These are phyloP conservation scores for Channallabes apus DNA, from an alignment of 2,797 vertebrate species.

Conservation along the genomic window DNA sequence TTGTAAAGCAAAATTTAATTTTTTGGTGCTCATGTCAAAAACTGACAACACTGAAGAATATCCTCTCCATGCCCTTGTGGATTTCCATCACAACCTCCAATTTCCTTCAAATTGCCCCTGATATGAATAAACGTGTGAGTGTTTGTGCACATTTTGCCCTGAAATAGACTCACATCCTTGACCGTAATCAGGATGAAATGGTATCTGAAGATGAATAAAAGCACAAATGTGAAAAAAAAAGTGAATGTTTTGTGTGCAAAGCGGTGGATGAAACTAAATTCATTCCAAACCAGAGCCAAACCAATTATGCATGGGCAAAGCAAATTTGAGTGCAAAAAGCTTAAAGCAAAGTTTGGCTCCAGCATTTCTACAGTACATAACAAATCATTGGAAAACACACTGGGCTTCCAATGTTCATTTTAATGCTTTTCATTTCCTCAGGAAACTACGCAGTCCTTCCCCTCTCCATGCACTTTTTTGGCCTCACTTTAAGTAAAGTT, in stretches of 20 bases:
- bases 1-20: background rate
- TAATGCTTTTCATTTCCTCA: conserved; percentile 27
- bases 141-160: background rate
- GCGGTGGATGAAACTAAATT: background rate
- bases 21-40: background rate
- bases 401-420: conserved; percentile 15
- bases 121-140: background rate
- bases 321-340: background rate
- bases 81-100: too few relatives aligned
- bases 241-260: background rate
- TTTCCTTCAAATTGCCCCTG: background rate
- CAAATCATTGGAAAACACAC: conserved; percentile 6
- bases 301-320: conserved; percentile 16
- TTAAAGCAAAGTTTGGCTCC: background rate
- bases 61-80: background rate
- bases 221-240: background rate
- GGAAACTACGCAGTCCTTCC: background rate
- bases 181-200: background rate
- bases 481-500: background rate
- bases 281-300: conserved; percentile 15
- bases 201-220: background rate
- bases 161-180: background rate
- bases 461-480: background rate
- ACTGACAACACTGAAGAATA: background rate
- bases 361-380: background rate